phyloP scores from a whole-genome alignment of 2,113 vertebrate species.

The Plectropomus leopardus region DNA sequence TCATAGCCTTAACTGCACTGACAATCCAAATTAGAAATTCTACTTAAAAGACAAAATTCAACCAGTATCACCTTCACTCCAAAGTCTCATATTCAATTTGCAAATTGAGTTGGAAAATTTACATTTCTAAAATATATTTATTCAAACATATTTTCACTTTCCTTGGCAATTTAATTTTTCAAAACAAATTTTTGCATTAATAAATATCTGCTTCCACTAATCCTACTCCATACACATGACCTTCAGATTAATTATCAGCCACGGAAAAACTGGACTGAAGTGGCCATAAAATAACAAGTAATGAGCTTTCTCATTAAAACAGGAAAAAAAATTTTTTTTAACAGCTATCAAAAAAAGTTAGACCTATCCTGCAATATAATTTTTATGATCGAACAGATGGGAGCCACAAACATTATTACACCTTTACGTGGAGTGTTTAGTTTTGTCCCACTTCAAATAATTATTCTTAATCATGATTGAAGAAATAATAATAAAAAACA shows the following conservation, averaged over 20 bases:
- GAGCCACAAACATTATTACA: conserved; percentile 60
- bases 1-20: neutral
- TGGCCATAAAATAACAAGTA: conserved; percentile 41
- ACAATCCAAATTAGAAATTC: neutral
- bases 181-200: neutral
- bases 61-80: neutral
- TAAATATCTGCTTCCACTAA: neutral
- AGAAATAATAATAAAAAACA: conserved; percentile 71
- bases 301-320: conserved; percentile 56
- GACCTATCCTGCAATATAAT: conserved; percentile 35
- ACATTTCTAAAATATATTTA: neutral
- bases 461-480: conserved; percentile 51
- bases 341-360: conserved; percentile 40
- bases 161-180: neutral
- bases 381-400: conserved; percentile 76
- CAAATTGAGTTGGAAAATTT: neutral
- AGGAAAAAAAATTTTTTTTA: conserved; percentile 12
- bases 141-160: neutral
- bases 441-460: conserved; percentile 32
- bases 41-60: neutral
- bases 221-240: neutral
- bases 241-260: conserved; percentile 31
- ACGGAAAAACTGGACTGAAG: conserved; percentile 25
- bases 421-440: conserved; percentile 17
- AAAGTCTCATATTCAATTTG: neutral